phyloP scores from a whole-genome alignment of 2,888 invertebrate genomes.

The Amphiduros pacificus region DNA sequence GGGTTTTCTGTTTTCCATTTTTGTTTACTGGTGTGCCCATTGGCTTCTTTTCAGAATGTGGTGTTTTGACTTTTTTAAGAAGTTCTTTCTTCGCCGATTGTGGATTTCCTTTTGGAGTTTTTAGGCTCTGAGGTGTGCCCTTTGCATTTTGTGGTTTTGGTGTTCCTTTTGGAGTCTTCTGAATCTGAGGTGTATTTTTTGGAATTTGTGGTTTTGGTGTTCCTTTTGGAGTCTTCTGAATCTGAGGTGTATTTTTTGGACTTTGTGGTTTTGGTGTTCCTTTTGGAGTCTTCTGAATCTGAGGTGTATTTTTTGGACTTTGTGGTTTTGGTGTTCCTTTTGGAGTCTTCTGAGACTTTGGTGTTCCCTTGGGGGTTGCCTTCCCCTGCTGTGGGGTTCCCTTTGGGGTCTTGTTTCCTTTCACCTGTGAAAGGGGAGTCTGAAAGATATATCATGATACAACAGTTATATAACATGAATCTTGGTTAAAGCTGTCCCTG shows the following conservation, averaged over 20 bases:
- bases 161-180: neutral
- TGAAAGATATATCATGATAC: too few species aligned
- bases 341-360: neutral
- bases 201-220: neutral
- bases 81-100: neutral
- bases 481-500: too few species aligned
- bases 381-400: neutral
- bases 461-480: too few species aligned
- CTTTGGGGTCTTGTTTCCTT: conserved; percentile 10
- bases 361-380: neutral
- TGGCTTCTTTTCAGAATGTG: conserved; percentile 46
- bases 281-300: conserved; percentile 1
- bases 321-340: neutral
- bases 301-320: neutral
- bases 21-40: neutral
- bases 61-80: conserved; percentile 11
- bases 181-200: neutral
- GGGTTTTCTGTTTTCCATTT: conserved; percentile 18
- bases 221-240: neutral
- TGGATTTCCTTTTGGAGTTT: neutral
- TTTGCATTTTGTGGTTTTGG: neutral
- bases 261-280: neutral
- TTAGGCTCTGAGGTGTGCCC: neutral
- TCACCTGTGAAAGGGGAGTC: too few species aligned
- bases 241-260: neutral